Evolutionary conservation across 1,140 invertebrate species (phyloP).

Genomic region (Diorhabda elongata): DNA sequence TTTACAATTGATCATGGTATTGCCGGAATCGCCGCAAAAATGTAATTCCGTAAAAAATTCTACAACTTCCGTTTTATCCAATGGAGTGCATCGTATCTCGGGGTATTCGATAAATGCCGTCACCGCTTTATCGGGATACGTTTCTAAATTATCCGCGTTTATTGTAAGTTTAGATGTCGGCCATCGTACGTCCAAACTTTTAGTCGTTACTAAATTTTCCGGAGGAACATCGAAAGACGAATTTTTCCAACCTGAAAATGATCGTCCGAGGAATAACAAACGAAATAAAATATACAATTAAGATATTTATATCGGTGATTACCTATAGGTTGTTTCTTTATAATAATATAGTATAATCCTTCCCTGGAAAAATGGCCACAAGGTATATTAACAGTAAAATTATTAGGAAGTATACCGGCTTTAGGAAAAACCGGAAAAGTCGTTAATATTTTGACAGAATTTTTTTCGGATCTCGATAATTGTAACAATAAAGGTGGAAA

Average conservation of each 20-base stretch:
- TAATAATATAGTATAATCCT: constrained; percentile 52
- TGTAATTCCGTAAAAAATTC: constrained; percentile 70
- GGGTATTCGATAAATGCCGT: constrained; percentile 68
- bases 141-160: constrained; percentile 67
- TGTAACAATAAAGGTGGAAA: constrained; percentile 45
- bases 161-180: constrained; percentile 65
- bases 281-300: no score
- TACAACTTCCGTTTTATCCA: constrained; percentile 55
- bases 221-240: neutral
- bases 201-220: constrained; percentile 49
- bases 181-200: constrained; percentile 73
- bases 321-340: constrained; percentile 47
- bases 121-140: constrained; percentile 71
- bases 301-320: neutral
- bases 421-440: constrained; percentile 45
- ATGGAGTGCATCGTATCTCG: constrained; percentile 59
- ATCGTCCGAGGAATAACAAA: no score
- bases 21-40: constrained; percentile 62
- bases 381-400: constrained; percentile 55
- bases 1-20: neutral
- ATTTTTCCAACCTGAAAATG: constrained; percentile 14
- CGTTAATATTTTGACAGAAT: constrained; percentile 38
- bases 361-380: constrained; percentile 67
- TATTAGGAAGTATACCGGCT: constrained; percentile 36
- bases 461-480: constrained; percentile 46